phyloP scores from a whole-genome alignment of 2,888 invertebrate genomes.

The Adelognathus sp. region DNA sequence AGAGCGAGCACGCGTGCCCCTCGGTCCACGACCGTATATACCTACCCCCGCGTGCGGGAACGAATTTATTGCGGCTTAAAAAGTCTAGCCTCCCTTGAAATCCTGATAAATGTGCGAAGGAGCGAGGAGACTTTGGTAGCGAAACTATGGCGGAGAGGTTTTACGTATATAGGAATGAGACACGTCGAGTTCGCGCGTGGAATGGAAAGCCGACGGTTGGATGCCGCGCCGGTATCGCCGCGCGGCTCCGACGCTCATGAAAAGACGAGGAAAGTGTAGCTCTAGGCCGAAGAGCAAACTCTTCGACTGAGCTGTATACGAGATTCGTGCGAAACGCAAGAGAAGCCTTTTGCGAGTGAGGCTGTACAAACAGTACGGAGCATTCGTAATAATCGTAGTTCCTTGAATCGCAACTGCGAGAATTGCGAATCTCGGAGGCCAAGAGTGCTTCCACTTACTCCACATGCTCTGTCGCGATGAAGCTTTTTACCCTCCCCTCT shows the following conservation, averaged over 20 bases:
- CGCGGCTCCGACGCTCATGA: constrained; percentile 48
- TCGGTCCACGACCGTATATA: constrained; percentile 44
- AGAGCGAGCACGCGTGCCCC: constrained; percentile 57
- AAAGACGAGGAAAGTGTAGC: constrained; percentile 64
- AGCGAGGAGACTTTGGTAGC: constrained; percentile 67
- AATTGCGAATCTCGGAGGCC: constrained; percentile 10
- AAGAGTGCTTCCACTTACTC: constrained; percentile 32
- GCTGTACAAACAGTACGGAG: constrained; percentile 58
- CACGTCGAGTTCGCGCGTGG: constrained; percentile 33
- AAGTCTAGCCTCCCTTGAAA: constrained; percentile 85
- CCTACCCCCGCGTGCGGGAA: constrained; percentile 63
- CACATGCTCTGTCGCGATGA: constrained; percentile 32
- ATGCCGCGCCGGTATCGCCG: background rate
- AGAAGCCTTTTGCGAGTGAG: constrained; percentile 32
- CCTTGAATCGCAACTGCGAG: constrained; percentile 35
- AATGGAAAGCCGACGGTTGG: constrained; percentile 45
- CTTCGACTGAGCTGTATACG: constrained; percentile 37
- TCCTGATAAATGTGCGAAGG: constrained; percentile 85
- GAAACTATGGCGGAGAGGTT: constrained; percentile 46
- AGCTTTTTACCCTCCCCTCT: constrained; percentile 35
- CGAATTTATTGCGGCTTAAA: constrained; percentile 81
- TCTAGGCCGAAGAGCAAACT: constrained; percentile 79
- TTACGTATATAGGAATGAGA: constrained; percentile 39
- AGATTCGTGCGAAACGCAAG: constrained; percentile 32
- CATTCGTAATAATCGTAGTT: constrained; percentile 52